phyloP scores from a whole-genome alignment of 2,797 vertebrate species.

The Paedocypris micromegethes region DNA sequence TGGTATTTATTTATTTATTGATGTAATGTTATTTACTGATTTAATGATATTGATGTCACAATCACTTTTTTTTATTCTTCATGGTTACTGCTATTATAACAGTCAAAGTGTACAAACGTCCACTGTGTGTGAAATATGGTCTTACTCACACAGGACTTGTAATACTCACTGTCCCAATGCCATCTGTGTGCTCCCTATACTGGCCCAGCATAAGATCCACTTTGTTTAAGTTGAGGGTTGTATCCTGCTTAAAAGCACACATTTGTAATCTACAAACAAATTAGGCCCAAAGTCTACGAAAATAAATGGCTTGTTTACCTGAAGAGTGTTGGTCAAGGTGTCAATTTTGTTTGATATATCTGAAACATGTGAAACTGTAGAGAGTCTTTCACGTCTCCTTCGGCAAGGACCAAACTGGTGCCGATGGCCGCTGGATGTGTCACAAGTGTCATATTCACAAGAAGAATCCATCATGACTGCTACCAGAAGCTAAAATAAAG shows the following conservation, averaged over 20 bases:
- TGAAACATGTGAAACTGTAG: slow-evolving; percentile 14
- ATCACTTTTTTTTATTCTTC: too few species aligned
- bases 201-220: slow-evolving; percentile 88
- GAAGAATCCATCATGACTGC: slow-evolving; percentile 76
- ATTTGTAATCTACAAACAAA: not conserved
- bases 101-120: too few species aligned
- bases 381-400: slow-evolving; percentile 46
- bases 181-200: slow-evolving; percentile 80
- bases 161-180: slow-evolving; percentile 77
- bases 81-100: too few species aligned
- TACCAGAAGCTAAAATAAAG: slow-evolving; percentile 2
- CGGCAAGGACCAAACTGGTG: slow-evolving; percentile 61
- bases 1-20: too few species aligned
- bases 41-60: too few species aligned
- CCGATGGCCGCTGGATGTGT: slow-evolving; percentile 52
- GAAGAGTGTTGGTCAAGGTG: slow-evolving; percentile 82
- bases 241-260: slow-evolving; percentile 69
- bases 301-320: slow-evolving; percentile 64
- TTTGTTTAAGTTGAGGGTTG: slow-evolving; percentile 81
- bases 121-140: too few species aligned
- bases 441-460: slow-evolving; percentile 79
- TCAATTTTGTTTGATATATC: slow-evolving; percentile 84
- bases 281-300: not conserved
- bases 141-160: not conserved
- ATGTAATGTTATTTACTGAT: too few species aligned